Conservation (phyloP, 2,888 invertebrate species). For the Aphidius colemani region DNA sequence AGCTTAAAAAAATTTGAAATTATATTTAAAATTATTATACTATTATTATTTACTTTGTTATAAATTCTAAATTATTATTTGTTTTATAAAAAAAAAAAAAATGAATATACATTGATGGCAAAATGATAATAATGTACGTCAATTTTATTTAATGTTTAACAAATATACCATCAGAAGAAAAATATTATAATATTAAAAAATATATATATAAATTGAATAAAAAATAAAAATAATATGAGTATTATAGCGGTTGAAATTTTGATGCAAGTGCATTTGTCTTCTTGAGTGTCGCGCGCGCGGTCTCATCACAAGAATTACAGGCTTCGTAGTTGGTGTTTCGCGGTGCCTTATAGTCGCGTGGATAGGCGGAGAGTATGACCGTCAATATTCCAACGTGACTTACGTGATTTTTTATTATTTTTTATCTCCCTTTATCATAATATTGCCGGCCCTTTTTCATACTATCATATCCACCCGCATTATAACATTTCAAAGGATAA, state of each 20-base stretch:
- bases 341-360: conserved; percentile 58
- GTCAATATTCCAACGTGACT: conserved; percentile 29
- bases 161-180: neutral
- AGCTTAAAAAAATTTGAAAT: too few relatives aligned
- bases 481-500: too few relatives aligned
- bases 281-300: conserved; percentile 56
- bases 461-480: too few relatives aligned
- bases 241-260: conserved; percentile 32
- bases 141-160: neutral
- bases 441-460: too few relatives aligned
- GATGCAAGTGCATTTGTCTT: conserved; percentile 51
- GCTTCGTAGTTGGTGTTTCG: conserved; percentile 36
- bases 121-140: conserved; percentile 2
- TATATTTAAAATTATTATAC: neutral
- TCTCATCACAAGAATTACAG: conserved; percentile 59
- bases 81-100: conserved; percentile 8
- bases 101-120: conserved; percentile 3
- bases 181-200: conserved; percentile 16
- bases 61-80: conserved; percentile 6
- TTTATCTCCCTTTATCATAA: conserved; percentile 10
- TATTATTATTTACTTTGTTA: neutral
- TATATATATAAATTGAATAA: conserved; percentile 22
- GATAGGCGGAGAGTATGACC: conserved; percentile 55
- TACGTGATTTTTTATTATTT: conserved; percentile 4
- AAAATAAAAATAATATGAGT: conserved; percentile 11